Conservation (phyloP, 2,797 vertebrate genomes). For the Xenopus petersii region DNA sequence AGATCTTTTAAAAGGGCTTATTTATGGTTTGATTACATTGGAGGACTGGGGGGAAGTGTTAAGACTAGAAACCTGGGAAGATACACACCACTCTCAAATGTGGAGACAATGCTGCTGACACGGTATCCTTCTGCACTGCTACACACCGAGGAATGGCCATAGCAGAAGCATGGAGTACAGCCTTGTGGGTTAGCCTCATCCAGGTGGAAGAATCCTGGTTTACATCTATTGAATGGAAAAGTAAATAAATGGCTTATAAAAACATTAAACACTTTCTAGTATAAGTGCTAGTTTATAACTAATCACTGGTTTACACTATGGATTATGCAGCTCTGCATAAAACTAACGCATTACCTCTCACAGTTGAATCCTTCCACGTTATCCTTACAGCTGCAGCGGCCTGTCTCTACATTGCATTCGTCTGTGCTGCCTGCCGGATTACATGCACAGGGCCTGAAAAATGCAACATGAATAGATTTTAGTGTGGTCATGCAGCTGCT, state of each 20-base stretch:
- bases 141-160: conserved; percentile 92
- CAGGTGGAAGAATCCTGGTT: conserved; percentile 91
- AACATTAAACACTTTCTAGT: no score
- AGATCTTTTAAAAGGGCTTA: neutral
- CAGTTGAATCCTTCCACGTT: conserved; percentile 93
- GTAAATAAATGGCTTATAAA: neutral
- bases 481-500: no score
- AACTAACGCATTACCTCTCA: conserved; percentile 74
- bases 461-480: neutral
- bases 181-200: conserved; percentile 80
- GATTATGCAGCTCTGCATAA: no score
- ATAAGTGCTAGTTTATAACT: neutral
- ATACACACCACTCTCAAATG: conserved; percentile 76
- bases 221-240: conserved; percentile 73
- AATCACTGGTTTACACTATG: no score
- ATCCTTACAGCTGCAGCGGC: conserved; percentile 89
- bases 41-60: neutral
- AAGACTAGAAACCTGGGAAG: neutral
- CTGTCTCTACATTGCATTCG: conserved; percentile 84
- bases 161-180: conserved; percentile 94
- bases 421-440: conserved; percentile 82
- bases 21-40: conserved; percentile 6
- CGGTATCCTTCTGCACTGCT: conserved; percentile 79
- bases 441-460: conserved; percentile 81
- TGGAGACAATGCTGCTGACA: conserved; percentile 71